Base-by-base conservation (phyloP, 2,888 invertebrate genomes). In the Galerucella calmariensis region DNA sequence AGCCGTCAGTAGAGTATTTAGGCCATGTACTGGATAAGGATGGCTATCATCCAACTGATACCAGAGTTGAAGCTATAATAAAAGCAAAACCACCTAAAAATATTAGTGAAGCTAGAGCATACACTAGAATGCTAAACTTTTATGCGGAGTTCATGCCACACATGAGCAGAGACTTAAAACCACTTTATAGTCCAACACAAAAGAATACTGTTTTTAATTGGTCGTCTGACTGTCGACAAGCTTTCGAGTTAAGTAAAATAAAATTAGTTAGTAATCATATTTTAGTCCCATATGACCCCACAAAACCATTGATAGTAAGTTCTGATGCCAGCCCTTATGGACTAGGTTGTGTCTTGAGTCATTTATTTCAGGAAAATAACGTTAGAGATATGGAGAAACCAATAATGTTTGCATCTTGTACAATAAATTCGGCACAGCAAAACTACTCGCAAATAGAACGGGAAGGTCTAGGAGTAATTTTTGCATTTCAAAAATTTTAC, bases 401-500 rank as follows among this genome's bases (percentile, higher is more conserved):
- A 9, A 41, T 70, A 27, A 27, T 63, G 63, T 70, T 70, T 35
- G 62, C 61, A 11, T 69, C 69, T 41, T 61, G 51, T 27, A 61
- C 70, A 3, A 11, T 61, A 51, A 70, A 70, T 48, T 11, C 11
- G 14, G 27, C 70, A 16, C 62, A 70, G n/a, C 70, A 70, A 24
- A 70, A 53, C 35, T 70, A 70, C 44, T 70, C 62, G 2, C 63
- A 62, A 53, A 62, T 62, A 51, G 63, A 70, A 48, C 46, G 70
- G 11, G 69, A 69, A 41, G 69, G 58, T 24, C 27, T 59, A 69
- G 69, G 61, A 48, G 69, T 69, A 20, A 62, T 70, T 10, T 70
- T 70, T 48, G 70, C 62, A 16, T 62, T 70, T 20, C 46, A 63
- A 35, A 70, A 62, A 62, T 70, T 70, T 63, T 70, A 62, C 20